phyloP scores from a whole-genome alignment of 2,888 invertebrate species.

The Amphipoea oculea region DNA sequence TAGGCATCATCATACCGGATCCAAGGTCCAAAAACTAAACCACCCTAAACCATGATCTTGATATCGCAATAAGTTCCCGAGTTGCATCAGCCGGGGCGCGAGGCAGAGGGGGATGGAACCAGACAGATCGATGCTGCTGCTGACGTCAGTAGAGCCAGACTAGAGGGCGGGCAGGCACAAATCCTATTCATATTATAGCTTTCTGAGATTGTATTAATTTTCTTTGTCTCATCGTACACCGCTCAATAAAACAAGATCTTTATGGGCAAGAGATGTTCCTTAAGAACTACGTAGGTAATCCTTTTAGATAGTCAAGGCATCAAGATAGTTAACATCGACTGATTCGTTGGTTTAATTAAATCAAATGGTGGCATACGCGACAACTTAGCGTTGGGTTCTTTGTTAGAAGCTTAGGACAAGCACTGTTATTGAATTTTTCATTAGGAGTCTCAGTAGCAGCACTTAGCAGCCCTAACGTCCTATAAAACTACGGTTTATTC shows the following conservation, averaged over 20 bases:
- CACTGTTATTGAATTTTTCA: background rate
- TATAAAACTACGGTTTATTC: background rate
- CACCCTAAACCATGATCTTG: background rate
- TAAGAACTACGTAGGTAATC: background rate
- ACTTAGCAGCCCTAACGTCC: background rate
- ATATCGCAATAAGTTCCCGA: slow-evolving; percentile 58
- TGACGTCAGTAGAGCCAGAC: slow-evolving; percentile 83
- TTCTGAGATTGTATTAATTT: slow-evolving; percentile 5
- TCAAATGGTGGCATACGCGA: background rate
- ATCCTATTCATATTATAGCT: slow-evolving; percentile 15
- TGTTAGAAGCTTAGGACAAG: background rate
- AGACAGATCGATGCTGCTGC: slow-evolving; percentile 85
- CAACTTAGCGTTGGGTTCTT: background rate
- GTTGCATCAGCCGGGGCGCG: slow-evolving; percentile 84
- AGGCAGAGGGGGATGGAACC: slow-evolving; percentile 71
- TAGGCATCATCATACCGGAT: background rate
- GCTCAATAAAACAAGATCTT: slow-evolving; percentile 5
- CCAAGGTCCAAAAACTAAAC: background rate
- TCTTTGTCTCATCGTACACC: slow-evolving; percentile 2
- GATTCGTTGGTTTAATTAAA: background rate
- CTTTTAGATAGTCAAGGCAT: background rate
- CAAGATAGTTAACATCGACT: background rate
- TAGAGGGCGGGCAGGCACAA: slow-evolving; percentile 56
- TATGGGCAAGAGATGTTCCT: background rate
- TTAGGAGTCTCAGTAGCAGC: background rate